Base-by-base conservation (phyloP, 2,888 invertebrate species). In the Ectemnius continuus region DNA sequence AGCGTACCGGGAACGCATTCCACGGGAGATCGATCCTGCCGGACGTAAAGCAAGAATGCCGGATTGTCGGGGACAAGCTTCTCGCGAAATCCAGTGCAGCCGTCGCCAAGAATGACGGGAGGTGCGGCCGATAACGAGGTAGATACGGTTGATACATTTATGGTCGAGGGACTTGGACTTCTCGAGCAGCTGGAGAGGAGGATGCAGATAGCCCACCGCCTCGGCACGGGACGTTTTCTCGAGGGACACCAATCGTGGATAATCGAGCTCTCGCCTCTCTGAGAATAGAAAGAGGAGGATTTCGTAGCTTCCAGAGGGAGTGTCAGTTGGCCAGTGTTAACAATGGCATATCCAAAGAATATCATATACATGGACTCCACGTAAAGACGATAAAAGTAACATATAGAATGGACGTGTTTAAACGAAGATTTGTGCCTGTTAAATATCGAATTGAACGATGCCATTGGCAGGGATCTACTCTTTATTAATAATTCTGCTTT, bases 81-180 rank as follows among this genome's bases (percentile, higher is more conserved):
- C 57, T 67, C 61, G 56, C 69, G 73, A 65, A 60, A 56, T 48
- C 57, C 48, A 18, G 58, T 26, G 57, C 28, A 48, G 47, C 72
- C 14, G 52, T 52, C 11, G 28, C 63, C 70, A 23, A 60, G 71
- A 76, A 71, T 26, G 61, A 70, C 65, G 28, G 56, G 61, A 78
- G 82, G 80, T 62, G 82, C 70, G 82, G 76, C 60, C 74, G 80
- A 78, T 80, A 75, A 77, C 69, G 76, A 80, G 76, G 61, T 71
- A 67, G 74, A 79, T 75, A 78, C 57, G 70, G 67, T 70, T 74
- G 67, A 18, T 66, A 60, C 72, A 58, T 59, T 48, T 61, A 70
- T 60, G 71, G 68, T 76, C 71, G 71, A 28, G 67, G 47, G 56
- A 23, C 18, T 36, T 62, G 5, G 26, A 36, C n/a, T 18, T 14